phyloP scores from a whole-genome alignment of 2,797 vertebrate genomes.

The Danionella dracula region DNA sequence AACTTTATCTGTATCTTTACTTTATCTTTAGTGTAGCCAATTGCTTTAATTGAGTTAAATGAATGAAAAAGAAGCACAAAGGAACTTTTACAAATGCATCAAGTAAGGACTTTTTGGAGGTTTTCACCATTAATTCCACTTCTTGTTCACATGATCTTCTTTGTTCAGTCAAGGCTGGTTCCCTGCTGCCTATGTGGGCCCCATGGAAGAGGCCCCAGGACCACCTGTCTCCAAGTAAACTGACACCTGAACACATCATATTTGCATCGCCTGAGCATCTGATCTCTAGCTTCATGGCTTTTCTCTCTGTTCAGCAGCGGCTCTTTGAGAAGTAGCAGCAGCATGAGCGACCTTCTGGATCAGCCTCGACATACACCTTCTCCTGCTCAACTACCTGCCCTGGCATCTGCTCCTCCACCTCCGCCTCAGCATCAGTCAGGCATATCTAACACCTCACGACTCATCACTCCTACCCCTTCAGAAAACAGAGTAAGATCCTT shows the following conservation, averaged over 20 bases:
- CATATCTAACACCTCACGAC: constrained; percentile 29
- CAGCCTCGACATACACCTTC: constrained; percentile 31
- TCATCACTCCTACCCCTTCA: constrained; percentile 22
- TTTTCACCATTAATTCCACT: too few relatives aligned
- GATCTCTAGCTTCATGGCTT: neutral
- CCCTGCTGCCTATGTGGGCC: constrained; percentile 81
- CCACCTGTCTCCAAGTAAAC: constrained; percentile 51
- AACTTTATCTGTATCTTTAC: too few relatives aligned
- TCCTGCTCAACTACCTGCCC: too few relatives aligned
- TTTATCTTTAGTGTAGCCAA: too few relatives aligned
- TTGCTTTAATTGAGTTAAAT: too few relatives aligned
- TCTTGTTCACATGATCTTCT: neutral
- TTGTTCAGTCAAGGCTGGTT: constrained; percentile 87
- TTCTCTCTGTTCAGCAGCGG: neutral
- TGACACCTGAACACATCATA: neutral
- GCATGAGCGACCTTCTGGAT: constrained; percentile 67
- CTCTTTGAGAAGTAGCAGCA: constrained; percentile 65
- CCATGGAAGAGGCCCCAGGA: constrained; percentile 56
- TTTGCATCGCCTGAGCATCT: neutral
- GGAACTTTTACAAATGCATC: too few relatives aligned
- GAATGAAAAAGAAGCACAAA: too few relatives aligned
- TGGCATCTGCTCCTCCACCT: constrained; percentile 47
- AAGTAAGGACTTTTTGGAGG: too few relatives aligned
- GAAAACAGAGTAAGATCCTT: constrained; percentile 51
- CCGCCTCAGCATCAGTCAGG: constrained; percentile 26